Evolutionary conservation across 2,888 invertebrate species (phyloP), one percentile per base, ranked within the genome.

Genomic region (Nezara viridula): DNA sequence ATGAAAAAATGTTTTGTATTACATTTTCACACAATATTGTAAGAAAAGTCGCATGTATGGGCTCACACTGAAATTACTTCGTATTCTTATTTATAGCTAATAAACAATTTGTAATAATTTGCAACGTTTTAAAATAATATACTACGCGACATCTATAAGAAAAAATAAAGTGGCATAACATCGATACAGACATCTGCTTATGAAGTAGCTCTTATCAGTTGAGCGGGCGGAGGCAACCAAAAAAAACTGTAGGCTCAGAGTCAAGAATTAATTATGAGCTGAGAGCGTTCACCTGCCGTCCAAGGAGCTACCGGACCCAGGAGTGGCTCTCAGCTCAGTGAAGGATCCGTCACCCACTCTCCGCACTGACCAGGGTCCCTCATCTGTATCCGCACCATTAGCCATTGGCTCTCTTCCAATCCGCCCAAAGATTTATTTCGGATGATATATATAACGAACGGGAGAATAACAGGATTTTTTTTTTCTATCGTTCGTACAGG

Each of bases 331-430:
- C 55, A 60, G 60, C 27, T 60, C 60, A 60, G 60, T 60, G 60
- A 60, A 1, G 66, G 66, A 73, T 37, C 66, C 66, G 66, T 73
- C 66, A 73, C 66, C 66, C 66, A 73, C 66, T 73, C 66, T 73
- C 7, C 60, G 27, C 66, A 37, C 66, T 73, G 32, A 32, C 66
- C 32, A 73, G 32, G 27, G 16, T 60, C 4, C 60, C 60, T 55
- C 60, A 60, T 32, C 66, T 16, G 14, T 32, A 66, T 32, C 66
- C 66, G n/a, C 77, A 44, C 44, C 81, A 81, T 81, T 81, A 81
- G 40, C 40, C 9, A 40, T 81, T 81, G 81, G 81, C 81, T n/a
- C 24, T 16, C 44, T 81, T 47, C 81, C 81, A 81, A 81, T 81
- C 4, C 81, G 77, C 24, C 40, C 44, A 6, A 81, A n/a, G 44